Percentiles rank a stretch among this genome's conserved stretches.
phyloP scores from a whole-genome alignment of 2,113 vertebrate species.

The Mastomys coucha region DNA sequence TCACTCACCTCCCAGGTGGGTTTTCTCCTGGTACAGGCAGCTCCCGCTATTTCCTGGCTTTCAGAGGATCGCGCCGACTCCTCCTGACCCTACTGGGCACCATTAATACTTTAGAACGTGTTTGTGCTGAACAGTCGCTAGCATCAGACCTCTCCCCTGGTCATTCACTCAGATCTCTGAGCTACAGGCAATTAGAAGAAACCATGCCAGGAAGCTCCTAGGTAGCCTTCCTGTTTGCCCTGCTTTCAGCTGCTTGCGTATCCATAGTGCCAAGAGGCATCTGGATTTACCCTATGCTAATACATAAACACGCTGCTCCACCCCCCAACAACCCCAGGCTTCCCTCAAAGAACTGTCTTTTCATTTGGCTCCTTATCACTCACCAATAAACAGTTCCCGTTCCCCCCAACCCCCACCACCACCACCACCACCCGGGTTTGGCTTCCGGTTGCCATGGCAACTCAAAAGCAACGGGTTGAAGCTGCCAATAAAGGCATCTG shows the following conservation, averaged over 20 bases:
- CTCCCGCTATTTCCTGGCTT: constrained; percentile 45
- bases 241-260: neutral
- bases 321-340: constrained; percentile 19
- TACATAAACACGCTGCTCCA: neutral
- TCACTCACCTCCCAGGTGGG: constrained; percentile 55
- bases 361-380: constrained; percentile 62
- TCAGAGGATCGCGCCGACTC: constrained; percentile 10
- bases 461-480: constrained; percentile 36
- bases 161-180: constrained; percentile 54
- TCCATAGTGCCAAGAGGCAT: neutral
- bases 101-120: constrained; percentile 47
- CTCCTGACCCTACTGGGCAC: constrained; percentile 34
- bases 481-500: constrained; percentile 76
- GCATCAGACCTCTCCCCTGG: constrained; percentile 13
- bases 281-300: constrained; percentile 43
- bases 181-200: constrained; percentile 29
- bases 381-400: constrained; percentile 58
- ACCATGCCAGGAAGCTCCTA: constrained; percentile 28
- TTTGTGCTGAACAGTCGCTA: constrained; percentile 4
- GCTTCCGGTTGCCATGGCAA: constrained; percentile 69
- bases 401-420: neutral
- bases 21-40: constrained; percentile 54
- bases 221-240: constrained; percentile 28
- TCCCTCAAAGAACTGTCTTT: constrained; percentile 69
- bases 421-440: constrained; percentile 9